These are phyloP conservation scores for Oplegnathus fasciatus DNA, from an alignment of 2,113 vertebrate species.

Conservation along the genomic window DNA sequence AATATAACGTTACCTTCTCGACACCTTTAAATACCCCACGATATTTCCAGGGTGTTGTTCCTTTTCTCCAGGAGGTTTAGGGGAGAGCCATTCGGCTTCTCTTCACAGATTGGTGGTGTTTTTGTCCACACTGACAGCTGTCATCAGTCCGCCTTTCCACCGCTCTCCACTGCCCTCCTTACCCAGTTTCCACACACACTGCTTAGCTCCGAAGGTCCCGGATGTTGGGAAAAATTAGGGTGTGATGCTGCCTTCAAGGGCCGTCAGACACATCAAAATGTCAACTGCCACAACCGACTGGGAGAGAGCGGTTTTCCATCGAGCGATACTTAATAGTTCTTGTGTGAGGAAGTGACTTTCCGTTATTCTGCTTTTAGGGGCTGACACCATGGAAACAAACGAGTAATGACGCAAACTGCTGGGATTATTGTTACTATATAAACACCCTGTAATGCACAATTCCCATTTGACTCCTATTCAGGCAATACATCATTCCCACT, in stretches of 20 bases:
- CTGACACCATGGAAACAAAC: conserved; percentile 34
- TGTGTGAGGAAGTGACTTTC: background rate
- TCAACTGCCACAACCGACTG: background rate
- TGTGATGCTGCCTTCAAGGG: conserved; percentile 69
- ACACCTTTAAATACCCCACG: conserved; percentile 30
- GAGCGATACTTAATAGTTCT: conserved; percentile 1
- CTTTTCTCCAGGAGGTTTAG: conserved; percentile 38
- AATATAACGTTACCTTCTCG: conserved; percentile 48
- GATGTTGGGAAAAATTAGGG: conserved; percentile 75
- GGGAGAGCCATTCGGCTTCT: conserved; percentile 61
- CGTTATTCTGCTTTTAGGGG: background rate
- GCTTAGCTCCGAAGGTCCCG: conserved; percentile 63
- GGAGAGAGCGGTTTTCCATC: conserved; percentile 12
- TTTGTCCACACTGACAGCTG: conserved; percentile 83
- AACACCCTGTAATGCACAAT: background rate
- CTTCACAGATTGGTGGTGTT: conserved; percentile 55
- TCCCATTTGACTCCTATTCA: background rate
- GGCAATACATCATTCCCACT: background rate
- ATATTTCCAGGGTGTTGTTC: conserved; percentile 23
- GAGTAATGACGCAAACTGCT: conserved; percentile 2
- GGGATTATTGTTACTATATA: background rate
- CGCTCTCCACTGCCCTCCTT: conserved; percentile 59
- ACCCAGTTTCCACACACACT: conserved; percentile 66
- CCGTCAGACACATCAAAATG: conserved; percentile 3
- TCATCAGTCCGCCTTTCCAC: conserved; percentile 76